These are phyloP conservation scores for Trachelus tabidus DNA, from an alignment of 2,888 invertebrate species.

Conservation along the genomic window DNA sequence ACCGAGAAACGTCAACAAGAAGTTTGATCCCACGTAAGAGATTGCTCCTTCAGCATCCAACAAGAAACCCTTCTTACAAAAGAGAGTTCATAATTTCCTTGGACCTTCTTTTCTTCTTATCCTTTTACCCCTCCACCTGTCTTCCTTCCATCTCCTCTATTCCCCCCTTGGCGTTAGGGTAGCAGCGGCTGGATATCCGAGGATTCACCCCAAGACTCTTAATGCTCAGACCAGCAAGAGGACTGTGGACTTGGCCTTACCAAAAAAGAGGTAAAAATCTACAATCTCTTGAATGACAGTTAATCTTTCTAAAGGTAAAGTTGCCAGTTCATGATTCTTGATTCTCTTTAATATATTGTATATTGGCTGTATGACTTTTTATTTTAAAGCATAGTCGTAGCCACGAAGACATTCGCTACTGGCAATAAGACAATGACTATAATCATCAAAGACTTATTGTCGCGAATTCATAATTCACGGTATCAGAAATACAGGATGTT, in stretches of 20 bases:
- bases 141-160: conserved; percentile 11
- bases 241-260: conserved; percentile 48
- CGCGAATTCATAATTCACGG: conserved; percentile 40
- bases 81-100: not conserved
- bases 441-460: conserved; percentile 30
- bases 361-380: not conserved
- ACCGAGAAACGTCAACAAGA: conserved; percentile 41
- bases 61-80: not conserved
- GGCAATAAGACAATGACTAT: conserved; percentile 4
- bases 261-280: conserved; percentile 31
- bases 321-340: not conserved
- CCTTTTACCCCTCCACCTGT: not conserved
- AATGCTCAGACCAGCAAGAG: conserved; percentile 37
- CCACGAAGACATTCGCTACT: conserved; percentile 1
- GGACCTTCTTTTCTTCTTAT: conserved; percentile 13
- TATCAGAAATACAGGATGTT: conserved; percentile 52
- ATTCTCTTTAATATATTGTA: not conserved
- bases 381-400: not conserved
- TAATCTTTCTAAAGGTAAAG: not conserved
- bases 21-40: conserved; percentile 47
- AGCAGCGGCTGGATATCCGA: conserved; percentile 26
- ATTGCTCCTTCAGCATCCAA: conserved; percentile 8
- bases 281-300: not conserved
- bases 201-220: conserved; percentile 39
- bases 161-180: conserved; percentile 27